phyloP scores from a whole-genome alignment of 2,888 invertebrate genomes.

The Ypsolopha scabrella region DNA sequence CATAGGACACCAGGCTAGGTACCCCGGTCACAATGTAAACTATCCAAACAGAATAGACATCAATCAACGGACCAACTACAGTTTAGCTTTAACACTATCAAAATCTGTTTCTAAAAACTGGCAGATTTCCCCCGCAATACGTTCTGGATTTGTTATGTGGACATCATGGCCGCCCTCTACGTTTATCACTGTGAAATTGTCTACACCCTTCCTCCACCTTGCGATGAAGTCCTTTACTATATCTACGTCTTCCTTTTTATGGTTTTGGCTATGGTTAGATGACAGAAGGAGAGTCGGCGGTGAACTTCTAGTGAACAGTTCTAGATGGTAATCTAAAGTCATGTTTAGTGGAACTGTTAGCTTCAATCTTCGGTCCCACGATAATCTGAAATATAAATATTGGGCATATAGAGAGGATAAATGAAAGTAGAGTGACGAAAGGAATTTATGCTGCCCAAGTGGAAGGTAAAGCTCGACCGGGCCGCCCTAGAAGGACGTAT shows the following conservation, averaged over 20 bases:
- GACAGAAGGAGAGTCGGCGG: slow-evolving; percentile 35
- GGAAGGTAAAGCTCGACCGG: no score
- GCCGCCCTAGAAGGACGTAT: no score
- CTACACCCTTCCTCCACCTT: background rate
- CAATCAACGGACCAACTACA: no score
- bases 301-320: slow-evolving; percentile 26
- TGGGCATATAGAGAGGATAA: no score
- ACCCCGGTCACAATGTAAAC: no score
- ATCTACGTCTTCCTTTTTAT: slow-evolving; percentile 9
- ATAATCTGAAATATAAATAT: slow-evolving; percentile 28
- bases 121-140: slow-evolving; percentile 37
- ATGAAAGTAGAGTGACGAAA: no score
- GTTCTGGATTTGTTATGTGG: slow-evolving; percentile 69
- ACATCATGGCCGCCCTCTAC: slow-evolving; percentile 73
- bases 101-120: slow-evolving; percentile 35
- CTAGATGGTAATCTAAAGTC: slow-evolving; percentile 29
- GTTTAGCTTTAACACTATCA: slow-evolving; percentile 15
- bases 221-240: background rate
- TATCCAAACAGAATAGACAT: no score
- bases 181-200: slow-evolving; percentile 16
- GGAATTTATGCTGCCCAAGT: no score
- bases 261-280: slow-evolving; percentile 16
- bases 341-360: slow-evolving; percentile 28
- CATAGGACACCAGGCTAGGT: no score
- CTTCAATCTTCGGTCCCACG: slow-evolving; percentile 41